Evolutionary conservation across 2,113 vertebrate genomes (phyloP).

Genomic region (Pollimyrus isidori): DNA sequence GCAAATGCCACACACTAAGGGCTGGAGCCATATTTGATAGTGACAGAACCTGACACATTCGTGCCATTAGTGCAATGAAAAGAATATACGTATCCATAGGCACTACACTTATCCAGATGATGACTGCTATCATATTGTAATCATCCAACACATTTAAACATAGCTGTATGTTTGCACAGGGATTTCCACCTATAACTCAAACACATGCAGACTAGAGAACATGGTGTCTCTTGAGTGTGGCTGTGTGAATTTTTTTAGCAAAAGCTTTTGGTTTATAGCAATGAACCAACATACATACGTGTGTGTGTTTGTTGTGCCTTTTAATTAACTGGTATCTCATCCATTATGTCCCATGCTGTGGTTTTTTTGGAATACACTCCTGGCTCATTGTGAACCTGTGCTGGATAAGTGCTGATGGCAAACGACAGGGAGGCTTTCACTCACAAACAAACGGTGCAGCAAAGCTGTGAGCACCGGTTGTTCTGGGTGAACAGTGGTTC

Average conservation of each 20-base stretch:
- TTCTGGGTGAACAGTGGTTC: neutral
- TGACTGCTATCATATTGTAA: neutral
- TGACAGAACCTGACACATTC: neutral
- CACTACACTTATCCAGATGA: neutral
- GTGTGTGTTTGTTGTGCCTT: neutral
- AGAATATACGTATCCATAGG: neutral
- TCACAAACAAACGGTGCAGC: neutral
- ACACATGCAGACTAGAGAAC: neutral
- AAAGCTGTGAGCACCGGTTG: neutral
- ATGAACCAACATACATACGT: neutral
- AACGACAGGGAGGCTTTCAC: neutral
- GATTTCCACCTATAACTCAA: neutral
- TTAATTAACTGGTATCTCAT: neutral
- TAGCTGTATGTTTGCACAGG: neutral
- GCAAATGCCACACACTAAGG: neutral
- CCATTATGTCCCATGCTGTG: neutral
- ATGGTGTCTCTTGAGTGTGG: neutral
- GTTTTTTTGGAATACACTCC: neutral
- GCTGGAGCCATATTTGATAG: neutral
- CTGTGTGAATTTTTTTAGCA: neutral
- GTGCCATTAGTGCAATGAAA: neutral
- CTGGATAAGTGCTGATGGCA: neutral
- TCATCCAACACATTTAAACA: neutral
- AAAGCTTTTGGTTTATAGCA: neutral
- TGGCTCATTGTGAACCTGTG: neutral